A percentile compares a stretch with the other conserved stretches of the same genome.
Conservation (phyloP, 2,113 vertebrate species). For the Shinisaurus crocodilurus region DNA sequence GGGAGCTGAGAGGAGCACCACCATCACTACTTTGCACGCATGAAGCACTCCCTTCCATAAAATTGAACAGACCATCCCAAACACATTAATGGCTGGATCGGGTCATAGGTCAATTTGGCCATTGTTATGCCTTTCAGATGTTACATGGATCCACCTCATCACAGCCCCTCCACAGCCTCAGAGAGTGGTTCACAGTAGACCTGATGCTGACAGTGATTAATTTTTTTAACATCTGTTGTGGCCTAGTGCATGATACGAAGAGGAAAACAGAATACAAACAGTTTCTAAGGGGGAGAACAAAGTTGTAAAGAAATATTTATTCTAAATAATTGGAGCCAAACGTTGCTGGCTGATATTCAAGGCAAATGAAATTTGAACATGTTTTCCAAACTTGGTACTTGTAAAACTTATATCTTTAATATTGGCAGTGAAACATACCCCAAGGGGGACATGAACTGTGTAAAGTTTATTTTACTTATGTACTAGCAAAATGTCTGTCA, state of each 20-base stretch:
- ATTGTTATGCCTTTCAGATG: background rate
- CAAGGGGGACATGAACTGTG: constrained; percentile 13
- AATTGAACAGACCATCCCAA: background rate
- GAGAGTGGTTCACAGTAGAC: constrained; percentile 2
- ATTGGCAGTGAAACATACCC: constrained; percentile 2
- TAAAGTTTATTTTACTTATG: constrained; percentile 21
- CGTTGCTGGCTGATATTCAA: constrained; percentile 30
- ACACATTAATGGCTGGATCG: background rate
- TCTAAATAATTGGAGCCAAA: constrained; percentile 27
- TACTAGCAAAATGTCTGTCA: background rate
- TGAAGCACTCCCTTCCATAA: background rate
- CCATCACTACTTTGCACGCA: too few species aligned
- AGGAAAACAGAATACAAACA: constrained; percentile 39
- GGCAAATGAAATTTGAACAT: constrained; percentile 4
- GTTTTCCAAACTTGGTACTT: constrained; percentile 40
- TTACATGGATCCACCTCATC: background rate
- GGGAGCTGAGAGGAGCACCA: background rate
- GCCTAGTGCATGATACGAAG: constrained; percentile 5
- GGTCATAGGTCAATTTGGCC: background rate
- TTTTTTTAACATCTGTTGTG: constrained; percentile 25
- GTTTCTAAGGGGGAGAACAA: constrained; percentile 27
- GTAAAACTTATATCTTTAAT: constrained; percentile 31
- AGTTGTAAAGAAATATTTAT: constrained; percentile 49
- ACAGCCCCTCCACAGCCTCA: background rate
- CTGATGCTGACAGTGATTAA: background rate